Base-by-base conservation (phyloP, 1,140 invertebrate species). In the Heliothis subflexa region DNA sequence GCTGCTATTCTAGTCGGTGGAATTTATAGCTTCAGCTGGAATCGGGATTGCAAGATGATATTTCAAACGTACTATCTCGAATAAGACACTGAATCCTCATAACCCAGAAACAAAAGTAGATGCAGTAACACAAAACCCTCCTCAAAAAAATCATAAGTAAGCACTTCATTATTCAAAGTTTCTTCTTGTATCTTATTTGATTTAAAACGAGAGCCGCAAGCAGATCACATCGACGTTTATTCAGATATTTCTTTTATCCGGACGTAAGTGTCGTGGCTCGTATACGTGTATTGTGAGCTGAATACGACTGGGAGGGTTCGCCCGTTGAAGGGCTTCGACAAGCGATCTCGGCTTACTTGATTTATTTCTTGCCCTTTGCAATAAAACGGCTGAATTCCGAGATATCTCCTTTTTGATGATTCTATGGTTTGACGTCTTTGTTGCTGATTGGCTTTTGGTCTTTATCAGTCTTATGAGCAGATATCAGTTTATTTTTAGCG, bases 341-440 rank as follows among this genome's bases (percentile, higher is more conserved):
- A 70, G 16, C 45, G 66, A 70, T 50, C 47, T 52, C 66, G 47
- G 45, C 45, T 50, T 25, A 70, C 66, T 70, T 50, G 66, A 70
- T 70, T 70, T 70, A 70, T 70, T 70, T 70, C 66, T 70, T 70
- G 66, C 47, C 66, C 66, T 70, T 70, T 14, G 18, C 45, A 70
- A 70, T 70, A 70, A 70, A 70, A 70, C 66, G 47, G 21, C 66
- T 66, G 62, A 66, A 28, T 70, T 70, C 47, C 28, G 47, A 50
- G 66, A 70, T 52, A 50, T 50, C 14, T 33, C 21, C 4, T 70
- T 70, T 70, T 70, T 52, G 45, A 70, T 52, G 66, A 50, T 9
- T 49, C 47, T 28, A 47, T 9, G 47, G 66, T 70, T 70, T 70
- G 47, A 70, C 47, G 47, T 70, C 66, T 70, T 52, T 52, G 18